Conservation (phyloP, 2,888 invertebrate genomes). For the Tethea ocularis region DNA sequence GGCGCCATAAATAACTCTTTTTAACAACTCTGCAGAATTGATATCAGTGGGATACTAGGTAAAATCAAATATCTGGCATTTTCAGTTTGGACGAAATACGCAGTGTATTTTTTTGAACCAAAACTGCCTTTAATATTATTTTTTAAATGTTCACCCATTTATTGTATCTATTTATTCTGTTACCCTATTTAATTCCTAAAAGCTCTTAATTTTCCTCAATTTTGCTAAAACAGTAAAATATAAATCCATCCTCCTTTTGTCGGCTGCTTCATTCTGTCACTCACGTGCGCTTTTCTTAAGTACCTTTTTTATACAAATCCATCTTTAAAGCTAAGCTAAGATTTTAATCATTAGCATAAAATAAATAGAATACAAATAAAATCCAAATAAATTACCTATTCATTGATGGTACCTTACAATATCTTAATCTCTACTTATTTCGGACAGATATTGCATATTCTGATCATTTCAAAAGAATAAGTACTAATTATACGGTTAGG, state of each 20-base stretch:
- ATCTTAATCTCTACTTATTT: not conserved
- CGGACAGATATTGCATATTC: not conserved
- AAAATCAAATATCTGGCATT: not conserved
- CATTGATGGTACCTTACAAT: too few relatives aligned
- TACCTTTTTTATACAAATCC: not conserved
- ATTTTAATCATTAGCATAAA: too few relatives aligned
- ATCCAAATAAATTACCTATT: too few relatives aligned
- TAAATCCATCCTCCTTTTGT: too few relatives aligned
- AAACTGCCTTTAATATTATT: not conserved
- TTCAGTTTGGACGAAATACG: not conserved
- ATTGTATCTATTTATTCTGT: too few relatives aligned
- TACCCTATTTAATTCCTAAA: too few relatives aligned
- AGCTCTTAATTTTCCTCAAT: too few relatives aligned
- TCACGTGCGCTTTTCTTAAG: not conserved
- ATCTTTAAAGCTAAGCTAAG: too few relatives aligned
- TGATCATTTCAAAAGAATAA: not conserved
- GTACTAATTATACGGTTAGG: not conserved
- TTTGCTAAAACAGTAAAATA: too few relatives aligned
- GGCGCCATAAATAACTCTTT: constrained; percentile 1
- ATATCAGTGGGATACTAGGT: not conserved
- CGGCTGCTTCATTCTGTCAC: too few relatives aligned
- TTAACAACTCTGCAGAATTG: constrained; percentile 2
- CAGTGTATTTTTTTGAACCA: not conserved
- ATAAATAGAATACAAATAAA: too few relatives aligned
- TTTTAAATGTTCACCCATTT: too few relatives aligned